Base-by-base conservation (phyloP, 2,888 invertebrate genomes). In the Tubiluchus corallicola region DNA sequence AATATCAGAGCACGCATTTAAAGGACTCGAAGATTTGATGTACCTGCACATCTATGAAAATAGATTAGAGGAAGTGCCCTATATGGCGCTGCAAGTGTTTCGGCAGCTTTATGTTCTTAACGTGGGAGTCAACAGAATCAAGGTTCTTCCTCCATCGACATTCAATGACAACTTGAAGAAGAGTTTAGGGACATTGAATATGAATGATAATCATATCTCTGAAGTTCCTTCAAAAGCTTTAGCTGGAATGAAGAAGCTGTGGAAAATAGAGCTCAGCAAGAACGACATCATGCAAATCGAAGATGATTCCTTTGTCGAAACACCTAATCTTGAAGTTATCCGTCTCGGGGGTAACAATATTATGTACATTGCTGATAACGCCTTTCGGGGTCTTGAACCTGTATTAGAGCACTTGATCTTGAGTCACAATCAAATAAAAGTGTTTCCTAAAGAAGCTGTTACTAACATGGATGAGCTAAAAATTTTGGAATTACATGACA, bases 71-170 rank as follows among this genome's bases (percentile, higher is more conserved):
- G 9, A n/a, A 29, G 9, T 29, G 29, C 29, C 29, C 9, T n/a
- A 29, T 9, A n/a, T n/a, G 29, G 29, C 29, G 29, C 29, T 29
- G 29, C 9, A 29, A 29, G 29, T n/a, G 29, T 29, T 29, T n/a
- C 29, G 29, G n/a, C 29, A 29, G n/a, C 29, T 29, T n/a, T 29
- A 29, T n/a, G 29, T 29, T 29, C 29, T 29, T n/a, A 29, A 29
- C 29, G 9, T 29, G 9, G 29, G 29, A 9, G n/a, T 9, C 29
- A 29, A 29, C 29, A 9, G n/a, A 29, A 29, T 29, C 9, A n/a
- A n/a, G 9, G 29, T 9, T n/a, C 9, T 29, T n/a, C 9, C 29
- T 9, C 9, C n/a, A n/a, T 9, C 9, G 9, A n/a, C 29, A 29
- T 29, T 29, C 29, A 9, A 9, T 9, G 29, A 9, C 29, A n/a